phyloP scores from a whole-genome alignment of 2,113 vertebrate genomes.

The Cavia aperea region DNA sequence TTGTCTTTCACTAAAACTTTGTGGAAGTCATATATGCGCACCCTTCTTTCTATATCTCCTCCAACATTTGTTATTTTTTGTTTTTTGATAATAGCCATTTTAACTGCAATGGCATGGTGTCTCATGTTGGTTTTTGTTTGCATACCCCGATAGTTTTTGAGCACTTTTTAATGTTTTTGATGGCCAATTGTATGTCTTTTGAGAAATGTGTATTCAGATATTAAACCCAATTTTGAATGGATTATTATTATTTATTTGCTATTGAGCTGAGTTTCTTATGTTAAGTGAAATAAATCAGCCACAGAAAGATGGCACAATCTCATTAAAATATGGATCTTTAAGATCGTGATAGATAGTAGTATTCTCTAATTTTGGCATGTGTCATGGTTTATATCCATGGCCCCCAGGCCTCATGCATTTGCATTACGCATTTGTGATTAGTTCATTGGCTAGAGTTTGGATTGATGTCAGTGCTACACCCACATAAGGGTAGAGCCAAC shows the following conservation, averaged over 20 bases:
- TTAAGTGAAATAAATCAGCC: background rate
- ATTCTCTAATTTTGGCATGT: background rate
- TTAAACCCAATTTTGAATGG: background rate
- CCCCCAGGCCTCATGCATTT: no score
- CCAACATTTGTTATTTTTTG: background rate
- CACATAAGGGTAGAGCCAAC: no score
- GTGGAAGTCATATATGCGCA: background rate
- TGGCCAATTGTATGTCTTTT: background rate
- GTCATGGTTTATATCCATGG: no score
- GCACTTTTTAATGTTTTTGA: background rate
- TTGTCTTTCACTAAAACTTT: background rate
- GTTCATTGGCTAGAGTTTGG: no score
- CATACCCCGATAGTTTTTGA: background rate
- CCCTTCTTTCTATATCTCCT: background rate
- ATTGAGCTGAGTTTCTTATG: background rate
- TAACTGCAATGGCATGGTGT: background rate
- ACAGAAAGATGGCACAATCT: background rate
- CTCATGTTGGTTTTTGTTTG: background rate
- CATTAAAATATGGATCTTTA: background rate
- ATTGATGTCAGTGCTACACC: no score
- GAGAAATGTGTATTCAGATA: background rate
- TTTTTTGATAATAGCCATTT: background rate
- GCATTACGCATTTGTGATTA: no score
- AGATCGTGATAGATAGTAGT: background rate
- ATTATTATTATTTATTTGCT: background rate